Evolutionary conservation across 1,140 invertebrate genomes (phyloP), one percentile per base, ranked within the genome.

Genomic region (Ladona fulva): DNA sequence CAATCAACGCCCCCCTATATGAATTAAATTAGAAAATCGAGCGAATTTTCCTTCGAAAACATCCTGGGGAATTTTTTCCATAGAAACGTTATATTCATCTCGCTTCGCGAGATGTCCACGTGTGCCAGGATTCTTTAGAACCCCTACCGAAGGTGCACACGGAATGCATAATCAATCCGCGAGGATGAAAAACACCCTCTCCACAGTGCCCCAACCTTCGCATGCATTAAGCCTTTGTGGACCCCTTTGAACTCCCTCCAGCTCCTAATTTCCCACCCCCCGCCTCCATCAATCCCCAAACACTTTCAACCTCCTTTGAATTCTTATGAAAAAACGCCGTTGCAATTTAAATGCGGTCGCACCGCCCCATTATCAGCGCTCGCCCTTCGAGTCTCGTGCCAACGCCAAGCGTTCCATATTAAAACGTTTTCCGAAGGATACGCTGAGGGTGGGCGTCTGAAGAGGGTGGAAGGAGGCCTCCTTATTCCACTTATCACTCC

Each of bases 121-220:
- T 12, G 52, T 5, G n/a, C 16, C 12, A 52, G 44, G 44, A 52
- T 52, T 52, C 44, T 52, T 52, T 52, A 10, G 44, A 10, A 19
- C 10, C 52, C 8, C 52, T 19, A 12, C 52, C 14, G 52, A 16
- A 22, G 52, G 52, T 66, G 52, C 52, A 19, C 52, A 66, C 16
- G n/a, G 52, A 66, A 66, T 66, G 52, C 52, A 66, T 66, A 66
- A 66, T 66, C 52, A 66, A 66, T 66, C 52, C 19, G 44, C 44
- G 19, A 19, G 52, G n/a, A 66, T 66, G 52, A 66, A 12, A 66
- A 66, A 66, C 52, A 66, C 52, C n/a, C 29, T n/a, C n/a, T n/a
- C n/a, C n/a, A n/a, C n/a, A n/a, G n/a, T n/a, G n/a, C n/a, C n/a
- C n/a, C n/a, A n/a, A n/a, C n/a, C n/a, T 5, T 37, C 29, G 29